A percentile compares a stretch with the other conserved stretches of the same genome.
phyloP scores from a whole-genome alignment of 2,797 vertebrate species.

The Macrochelys suwanniensis region DNA sequence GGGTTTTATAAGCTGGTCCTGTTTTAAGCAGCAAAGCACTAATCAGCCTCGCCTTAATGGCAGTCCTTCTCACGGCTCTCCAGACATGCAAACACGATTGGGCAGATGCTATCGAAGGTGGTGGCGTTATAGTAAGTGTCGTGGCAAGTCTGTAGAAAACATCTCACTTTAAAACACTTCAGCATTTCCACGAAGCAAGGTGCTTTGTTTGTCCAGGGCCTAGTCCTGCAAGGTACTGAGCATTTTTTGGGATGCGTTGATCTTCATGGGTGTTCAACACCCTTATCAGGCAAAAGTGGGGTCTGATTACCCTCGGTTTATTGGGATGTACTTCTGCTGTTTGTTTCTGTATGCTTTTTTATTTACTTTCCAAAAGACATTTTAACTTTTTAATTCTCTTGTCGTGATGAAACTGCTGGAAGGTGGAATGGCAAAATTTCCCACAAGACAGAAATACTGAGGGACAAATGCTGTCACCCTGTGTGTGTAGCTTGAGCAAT shows the following conservation, averaged over 20 bases:
- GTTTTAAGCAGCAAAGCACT: not conserved
- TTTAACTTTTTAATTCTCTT: not conserved
- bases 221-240: not conserved
- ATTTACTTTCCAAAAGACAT: not conserved
- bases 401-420: not conserved
- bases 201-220: not conserved
- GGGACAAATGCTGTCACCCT: not conserved
- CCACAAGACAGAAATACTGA: not conserved
- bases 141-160: not conserved
- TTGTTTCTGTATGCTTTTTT: not conserved
- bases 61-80: not conserved
- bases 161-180: not conserved
- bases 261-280: not conserved
- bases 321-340: not conserved
- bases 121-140: fast-evolving
- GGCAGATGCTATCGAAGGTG: not conserved
- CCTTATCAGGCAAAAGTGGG: not conserved
- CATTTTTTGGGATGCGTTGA: not conserved
- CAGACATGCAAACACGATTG: not conserved
- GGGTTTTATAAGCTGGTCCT: not conserved
- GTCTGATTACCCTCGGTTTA: not conserved
- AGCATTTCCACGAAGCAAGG: not conserved
- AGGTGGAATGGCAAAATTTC: not conserved
- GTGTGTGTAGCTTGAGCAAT: not conserved
- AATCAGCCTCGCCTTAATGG: not conserved